A percentile compares a stretch with the other conserved stretches of the same genome.
These are phyloP conservation scores for Microplitis manilae DNA, from an alignment of 2,888 invertebrate genomes.

Conservation along the genomic window DNA sequence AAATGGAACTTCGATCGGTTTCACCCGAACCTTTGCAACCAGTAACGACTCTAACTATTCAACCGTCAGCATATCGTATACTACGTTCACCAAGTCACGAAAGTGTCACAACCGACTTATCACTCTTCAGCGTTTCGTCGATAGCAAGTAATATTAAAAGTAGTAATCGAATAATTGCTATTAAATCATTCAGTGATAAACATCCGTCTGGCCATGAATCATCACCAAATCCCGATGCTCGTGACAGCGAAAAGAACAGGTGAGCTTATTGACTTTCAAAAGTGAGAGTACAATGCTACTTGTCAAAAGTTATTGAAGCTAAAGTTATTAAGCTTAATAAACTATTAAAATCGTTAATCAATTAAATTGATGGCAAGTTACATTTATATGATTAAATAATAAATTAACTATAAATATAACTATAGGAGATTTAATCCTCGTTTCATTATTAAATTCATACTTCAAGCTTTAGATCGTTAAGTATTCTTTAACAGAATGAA, in stretches of 20 bases:
- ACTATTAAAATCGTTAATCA: too few species aligned
- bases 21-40: slow-evolving; percentile 54
- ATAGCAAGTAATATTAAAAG: slow-evolving; percentile 75
- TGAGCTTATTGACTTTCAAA: slow-evolving; percentile 43
- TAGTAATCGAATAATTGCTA: slow-evolving; percentile 71
- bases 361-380: too few species aligned
- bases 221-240: slow-evolving; percentile 81
- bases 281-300: too few species aligned
- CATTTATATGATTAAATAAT: too few species aligned
- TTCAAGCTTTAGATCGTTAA: too few species aligned
- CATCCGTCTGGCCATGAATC: slow-evolving; percentile 76
- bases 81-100: slow-evolving; percentile 87
- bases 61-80: slow-evolving; percentile 77
- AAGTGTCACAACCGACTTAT: slow-evolving; percentile 87
- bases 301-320: too few species aligned
- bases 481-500: too few species aligned
- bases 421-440: too few species aligned
- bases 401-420: too few species aligned
- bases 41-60: slow-evolving; percentile 55
- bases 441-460: too few species aligned
- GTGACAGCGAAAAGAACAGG: slow-evolving; percentile 66
- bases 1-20: slow-evolving; percentile 59
- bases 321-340: too few species aligned
- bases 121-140: slow-evolving; percentile 84
- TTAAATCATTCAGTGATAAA: slow-evolving; percentile 73